phyloP scores from a whole-genome alignment of 2,888 invertebrate genomes.

The Seira sanloemensis region DNA sequence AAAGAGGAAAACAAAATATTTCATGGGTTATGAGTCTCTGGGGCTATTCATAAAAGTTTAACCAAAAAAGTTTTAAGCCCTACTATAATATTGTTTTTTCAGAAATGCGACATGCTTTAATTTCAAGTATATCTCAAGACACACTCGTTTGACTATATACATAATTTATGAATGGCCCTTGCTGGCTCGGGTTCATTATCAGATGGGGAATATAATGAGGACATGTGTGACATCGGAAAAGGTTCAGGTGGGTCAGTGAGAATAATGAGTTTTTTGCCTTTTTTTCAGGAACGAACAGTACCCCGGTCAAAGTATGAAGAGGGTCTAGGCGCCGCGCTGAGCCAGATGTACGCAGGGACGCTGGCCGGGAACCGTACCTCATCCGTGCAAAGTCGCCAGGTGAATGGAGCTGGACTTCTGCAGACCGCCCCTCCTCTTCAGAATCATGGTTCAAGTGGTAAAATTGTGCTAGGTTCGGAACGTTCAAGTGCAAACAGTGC shows the following conservation, averaged over 20 bases:
- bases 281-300: slow-evolving; percentile 52
- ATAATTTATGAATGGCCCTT: too few species aligned
- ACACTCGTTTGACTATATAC: too few species aligned
- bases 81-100: too few species aligned
- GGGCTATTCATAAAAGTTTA: too few species aligned
- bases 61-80: too few species aligned
- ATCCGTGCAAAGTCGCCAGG: slow-evolving; percentile 37
- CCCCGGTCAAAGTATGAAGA: slow-evolving; percentile 71
- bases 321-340: slow-evolving; percentile 73
- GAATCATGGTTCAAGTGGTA: slow-evolving; percentile 40
- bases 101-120: too few species aligned
- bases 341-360: slow-evolving; percentile 70
- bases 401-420: slow-evolving; percentile 55
- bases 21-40: not conserved
- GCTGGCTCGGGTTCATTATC: too few species aligned
- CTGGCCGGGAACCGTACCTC: slow-evolving; percentile 37
- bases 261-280: not conserved
- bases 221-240: too few species aligned
- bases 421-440: slow-evolving; percentile 50
- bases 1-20: not conserved
- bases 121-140: too few species aligned
- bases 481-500: slow-evolving; percentile 9
- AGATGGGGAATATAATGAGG: too few species aligned
- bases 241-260: not conserved
- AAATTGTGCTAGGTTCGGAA: slow-evolving; percentile 26